These are phyloP conservation scores for Pachliopta kotzebuea DNA, from an alignment of 2,888 invertebrate genomes.

Conservation along the genomic window DNA sequence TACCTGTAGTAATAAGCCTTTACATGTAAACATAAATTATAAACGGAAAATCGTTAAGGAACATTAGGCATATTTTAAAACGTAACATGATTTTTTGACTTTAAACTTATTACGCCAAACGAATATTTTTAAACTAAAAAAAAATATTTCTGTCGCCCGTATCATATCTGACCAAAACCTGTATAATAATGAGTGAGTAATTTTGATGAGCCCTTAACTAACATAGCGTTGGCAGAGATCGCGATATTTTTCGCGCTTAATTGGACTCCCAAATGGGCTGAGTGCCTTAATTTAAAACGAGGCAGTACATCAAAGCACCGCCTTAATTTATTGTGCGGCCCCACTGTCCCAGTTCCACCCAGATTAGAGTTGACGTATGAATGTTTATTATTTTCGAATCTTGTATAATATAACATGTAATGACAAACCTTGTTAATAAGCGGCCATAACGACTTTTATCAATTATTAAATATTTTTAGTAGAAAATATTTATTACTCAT, in stretches of 20 bases:
- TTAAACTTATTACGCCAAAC: slow-evolving; percentile 10
- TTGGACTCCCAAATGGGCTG: slow-evolving; percentile 65
- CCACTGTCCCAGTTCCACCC: slow-evolving; percentile 37
- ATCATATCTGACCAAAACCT: slow-evolving; percentile 54
- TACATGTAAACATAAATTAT: too few species aligned
- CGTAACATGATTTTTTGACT: background rate
- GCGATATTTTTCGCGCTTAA: slow-evolving; percentile 72
- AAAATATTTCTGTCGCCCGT: slow-evolving; percentile 46
- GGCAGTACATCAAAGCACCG: slow-evolving; percentile 67
- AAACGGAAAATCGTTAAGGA: too few species aligned
- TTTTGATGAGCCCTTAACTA: slow-evolving; percentile 63
- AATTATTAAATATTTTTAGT: background rate
- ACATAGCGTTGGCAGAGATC: slow-evolving; percentile 51
- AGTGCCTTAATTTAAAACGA: slow-evolving; percentile 62
- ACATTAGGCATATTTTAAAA: background rate
- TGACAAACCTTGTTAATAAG: slow-evolving; percentile 6
- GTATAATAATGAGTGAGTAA: slow-evolving; percentile 60
- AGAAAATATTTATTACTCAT: too few species aligned
- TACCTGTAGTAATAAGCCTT: too few species aligned
- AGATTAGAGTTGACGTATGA: slow-evolving; percentile 65
- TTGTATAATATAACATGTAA: slow-evolving; percentile 16
- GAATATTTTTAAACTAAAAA: slow-evolving; percentile 34
- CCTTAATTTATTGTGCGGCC: slow-evolving; percentile 59
- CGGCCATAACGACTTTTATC: background rate
- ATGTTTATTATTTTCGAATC: slow-evolving; percentile 21